Evolutionary conservation across 2,888 invertebrate genomes (phyloP).

Genomic region (Heteropelma amictum): DNA sequence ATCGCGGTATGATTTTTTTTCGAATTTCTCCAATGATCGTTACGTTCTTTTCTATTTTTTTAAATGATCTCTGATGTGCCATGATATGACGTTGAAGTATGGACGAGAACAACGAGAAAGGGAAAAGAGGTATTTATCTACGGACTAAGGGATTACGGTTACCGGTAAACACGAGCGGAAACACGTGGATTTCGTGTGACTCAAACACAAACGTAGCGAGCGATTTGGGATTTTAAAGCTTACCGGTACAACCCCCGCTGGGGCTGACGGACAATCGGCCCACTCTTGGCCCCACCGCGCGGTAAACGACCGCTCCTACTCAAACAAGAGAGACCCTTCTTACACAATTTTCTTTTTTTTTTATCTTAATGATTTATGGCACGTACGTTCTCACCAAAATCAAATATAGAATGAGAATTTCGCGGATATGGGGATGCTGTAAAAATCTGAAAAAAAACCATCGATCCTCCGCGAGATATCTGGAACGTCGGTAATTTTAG

Average conservation of each 20-base stretch:
- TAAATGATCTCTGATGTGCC: no score
- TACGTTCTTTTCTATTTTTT: no score
- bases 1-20: no score
- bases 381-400: background rate
- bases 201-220: constrained; percentile 72
- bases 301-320: constrained; percentile 77
- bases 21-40: no score
- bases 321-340: constrained; percentile 75
- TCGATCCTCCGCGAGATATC: no score
- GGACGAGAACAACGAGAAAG: no score
- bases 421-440: background rate
- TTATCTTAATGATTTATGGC: background rate
- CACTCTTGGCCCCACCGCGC: constrained; percentile 77
- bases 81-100: no score
- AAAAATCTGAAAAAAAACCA: no score
- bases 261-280: constrained; percentile 77
- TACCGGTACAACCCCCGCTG: constrained; percentile 77
- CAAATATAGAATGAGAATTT: background rate
- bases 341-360: constrained; percentile 52
- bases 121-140: constrained; percentile 64
- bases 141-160: constrained; percentile 75
- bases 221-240: constrained; percentile 73
- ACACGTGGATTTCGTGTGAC: constrained; percentile 73
- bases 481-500: no score
- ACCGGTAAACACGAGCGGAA: constrained; percentile 74